A percentile compares a stretch with the other conserved stretches of the same genome.
Evolutionary conservation across 2,797 vertebrate species (phyloP).

Genomic region (Cossypha heuglini): DNA sequence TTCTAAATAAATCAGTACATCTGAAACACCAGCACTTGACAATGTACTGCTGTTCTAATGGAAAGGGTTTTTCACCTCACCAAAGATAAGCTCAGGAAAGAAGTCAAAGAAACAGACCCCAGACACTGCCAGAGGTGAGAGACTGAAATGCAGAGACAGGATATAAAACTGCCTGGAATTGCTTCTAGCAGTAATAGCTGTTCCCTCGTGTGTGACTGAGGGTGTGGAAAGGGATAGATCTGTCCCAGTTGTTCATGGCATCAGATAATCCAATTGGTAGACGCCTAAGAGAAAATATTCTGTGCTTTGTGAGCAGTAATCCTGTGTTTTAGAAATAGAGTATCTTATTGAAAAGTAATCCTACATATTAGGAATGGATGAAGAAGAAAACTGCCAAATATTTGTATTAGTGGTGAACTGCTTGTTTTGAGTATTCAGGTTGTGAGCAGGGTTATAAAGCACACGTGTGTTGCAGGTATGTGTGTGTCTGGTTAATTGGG

Average conservation of each 20-base stretch:
- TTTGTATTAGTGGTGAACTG: neutral
- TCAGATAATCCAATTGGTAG: neutral
- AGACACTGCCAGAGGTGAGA: neutral
- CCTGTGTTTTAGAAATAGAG: neutral
- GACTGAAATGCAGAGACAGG: neutral
- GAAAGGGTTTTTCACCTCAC: neutral
- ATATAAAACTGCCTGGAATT: neutral
- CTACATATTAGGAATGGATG: neutral
- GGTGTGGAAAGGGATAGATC: neutral
- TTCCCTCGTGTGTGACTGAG: neutral
- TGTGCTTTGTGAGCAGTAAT: neutral
- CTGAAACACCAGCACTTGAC: neutral
- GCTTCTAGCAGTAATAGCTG: neutral
- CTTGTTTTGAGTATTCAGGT: neutral
- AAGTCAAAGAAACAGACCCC: neutral
- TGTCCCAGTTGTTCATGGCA: neutral
- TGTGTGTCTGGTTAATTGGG: rapidly evolving
- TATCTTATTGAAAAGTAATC: neutral
- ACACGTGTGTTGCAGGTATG: neutral
- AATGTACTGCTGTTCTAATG: neutral
- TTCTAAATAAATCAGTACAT: neutral
- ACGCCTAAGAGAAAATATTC: neutral
- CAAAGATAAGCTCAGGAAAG: neutral
- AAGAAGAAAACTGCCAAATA: neutral
- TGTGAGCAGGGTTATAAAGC: neutral